Base-by-base conservation (phyloP, 2,797 vertebrate genomes). In the Spinus pinus region DNA sequence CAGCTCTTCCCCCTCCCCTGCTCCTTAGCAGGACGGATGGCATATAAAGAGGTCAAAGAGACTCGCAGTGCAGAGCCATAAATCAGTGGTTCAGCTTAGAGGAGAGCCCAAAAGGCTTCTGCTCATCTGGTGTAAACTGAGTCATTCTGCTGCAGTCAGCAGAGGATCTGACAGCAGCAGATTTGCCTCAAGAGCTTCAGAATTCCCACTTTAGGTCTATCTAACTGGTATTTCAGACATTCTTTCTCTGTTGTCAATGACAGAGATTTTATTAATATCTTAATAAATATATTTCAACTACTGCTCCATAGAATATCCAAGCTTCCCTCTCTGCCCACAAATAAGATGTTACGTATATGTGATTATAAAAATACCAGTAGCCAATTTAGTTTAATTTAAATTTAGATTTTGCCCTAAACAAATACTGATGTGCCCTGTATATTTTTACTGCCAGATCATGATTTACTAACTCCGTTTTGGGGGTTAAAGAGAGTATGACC, bases 351-450 rank as follows among this genome's bases (percentile, higher is more conserved):
- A 60, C 0, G 0, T 53, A 54, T 42, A 84, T 37, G 17, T 53
- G 66, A 71, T 92, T 90, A 87, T 74, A 92, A 93, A 93, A 90
- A 90, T 83, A 79, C 33, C 80, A 67, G n/a, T 41, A 86, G 70
- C 83, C 87, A 86, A 91, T 94, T 94, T 85, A 69, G 47, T 89
- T 95, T 96, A 77, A 95, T 96, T 94, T 94, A 93, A 93, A 96
- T 95, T 95, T 94, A 96, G 91, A 96, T 96, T 95, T 95, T 96
- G 88, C 92, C 92, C 90, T 96, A 95, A 96, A 94, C 94, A 96
- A 97, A 94, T 87, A 94, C 88, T 87, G 91, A 87, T 88, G 83
- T 90, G 92, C 86, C 89, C 96, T 88, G 70, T 81, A 69, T 92
- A 75, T 95, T 93, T 95, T 93, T 90, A 71, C 51, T 94, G 95